Conservation (phyloP, 2,797 vertebrate genomes). For the Sandelia bainsii region DNA sequence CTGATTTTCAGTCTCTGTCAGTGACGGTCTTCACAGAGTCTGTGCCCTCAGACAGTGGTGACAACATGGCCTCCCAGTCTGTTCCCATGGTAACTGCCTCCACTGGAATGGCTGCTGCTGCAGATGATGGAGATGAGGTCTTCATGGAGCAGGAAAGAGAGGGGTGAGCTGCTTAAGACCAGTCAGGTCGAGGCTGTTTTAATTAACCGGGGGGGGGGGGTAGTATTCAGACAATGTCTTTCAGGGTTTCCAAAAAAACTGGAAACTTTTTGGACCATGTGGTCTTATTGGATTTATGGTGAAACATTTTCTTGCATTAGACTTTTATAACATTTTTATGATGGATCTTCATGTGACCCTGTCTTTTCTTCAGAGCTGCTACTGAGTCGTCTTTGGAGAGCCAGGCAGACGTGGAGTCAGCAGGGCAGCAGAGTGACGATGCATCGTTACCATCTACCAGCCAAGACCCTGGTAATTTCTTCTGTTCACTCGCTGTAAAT, state of each 20-base stretch:
- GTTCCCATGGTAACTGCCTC: constrained; percentile 98
- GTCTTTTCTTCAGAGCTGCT: constrained; percentile 71
- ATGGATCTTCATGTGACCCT: not conserved
- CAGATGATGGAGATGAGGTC: constrained; percentile 95
- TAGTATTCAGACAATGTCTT: not conserved
- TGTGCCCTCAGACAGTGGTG: constrained; percentile 88
- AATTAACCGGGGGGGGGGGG: no score
- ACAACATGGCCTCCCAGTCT: constrained; percentile 95
- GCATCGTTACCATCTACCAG: constrained; percentile 94
- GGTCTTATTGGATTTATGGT: not conserved
- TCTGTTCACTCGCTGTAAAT: not conserved
- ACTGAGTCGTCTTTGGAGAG: constrained; percentile 91
- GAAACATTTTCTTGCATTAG: not conserved
- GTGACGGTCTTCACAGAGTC: constrained; percentile 96
- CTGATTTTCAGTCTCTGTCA: constrained; percentile 56
- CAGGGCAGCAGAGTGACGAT: constrained; percentile 90
- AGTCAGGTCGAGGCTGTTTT: not conserved
- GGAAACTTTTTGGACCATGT: no score
- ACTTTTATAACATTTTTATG: not conserved
- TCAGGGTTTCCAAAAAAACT: no score
- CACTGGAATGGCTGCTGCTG: constrained; percentile 84
- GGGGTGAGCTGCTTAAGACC: constrained; percentile 77
- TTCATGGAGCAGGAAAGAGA: constrained; percentile 96
- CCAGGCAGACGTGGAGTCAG: constrained; percentile 89
- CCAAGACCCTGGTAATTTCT: constrained; percentile 90